Conservation (phyloP, 2,888 invertebrate genomes). For the Spilosoma lubricipeda region DNA sequence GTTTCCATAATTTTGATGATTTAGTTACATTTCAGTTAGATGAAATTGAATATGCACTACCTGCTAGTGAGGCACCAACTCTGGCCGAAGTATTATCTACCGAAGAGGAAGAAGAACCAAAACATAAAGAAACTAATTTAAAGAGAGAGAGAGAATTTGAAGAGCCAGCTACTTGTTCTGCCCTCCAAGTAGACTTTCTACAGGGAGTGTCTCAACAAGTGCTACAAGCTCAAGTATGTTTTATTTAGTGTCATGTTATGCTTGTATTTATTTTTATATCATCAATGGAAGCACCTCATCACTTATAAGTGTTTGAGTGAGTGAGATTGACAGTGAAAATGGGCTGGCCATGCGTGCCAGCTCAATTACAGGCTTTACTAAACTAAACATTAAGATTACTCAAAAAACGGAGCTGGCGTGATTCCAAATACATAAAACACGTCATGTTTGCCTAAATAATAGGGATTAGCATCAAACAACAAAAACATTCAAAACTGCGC, state of each 20-base stretch:
- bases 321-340: too few relatives aligned
- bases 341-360: background rate
- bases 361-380: background rate
- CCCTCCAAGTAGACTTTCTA: slow-evolving; percentile 86
- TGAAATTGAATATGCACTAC: slow-evolving; percentile 82
- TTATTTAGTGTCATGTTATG: background rate
- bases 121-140: slow-evolving; percentile 48
- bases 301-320: too few relatives aligned
- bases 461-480: background rate
- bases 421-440: background rate
- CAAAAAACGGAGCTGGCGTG: background rate
- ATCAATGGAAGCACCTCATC: background rate
- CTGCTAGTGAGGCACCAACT: slow-evolving; percentile 79
- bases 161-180: slow-evolving; percentile 74
- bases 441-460: background rate
- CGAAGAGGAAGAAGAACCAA: slow-evolving; percentile 63
- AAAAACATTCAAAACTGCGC: background rate
- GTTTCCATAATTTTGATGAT: background rate
- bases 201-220: slow-evolving; percentile 96
- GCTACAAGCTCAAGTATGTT: slow-evolving; percentile 92
- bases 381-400: background rate
- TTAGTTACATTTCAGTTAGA: slow-evolving; percentile 67
- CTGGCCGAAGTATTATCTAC: slow-evolving; percentile 75
- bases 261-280: background rate
- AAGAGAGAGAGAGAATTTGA: slow-evolving; percentile 39